Base-by-base conservation (phyloP, 2,797 vertebrate species). In the Cyprinella venusta region DNA sequence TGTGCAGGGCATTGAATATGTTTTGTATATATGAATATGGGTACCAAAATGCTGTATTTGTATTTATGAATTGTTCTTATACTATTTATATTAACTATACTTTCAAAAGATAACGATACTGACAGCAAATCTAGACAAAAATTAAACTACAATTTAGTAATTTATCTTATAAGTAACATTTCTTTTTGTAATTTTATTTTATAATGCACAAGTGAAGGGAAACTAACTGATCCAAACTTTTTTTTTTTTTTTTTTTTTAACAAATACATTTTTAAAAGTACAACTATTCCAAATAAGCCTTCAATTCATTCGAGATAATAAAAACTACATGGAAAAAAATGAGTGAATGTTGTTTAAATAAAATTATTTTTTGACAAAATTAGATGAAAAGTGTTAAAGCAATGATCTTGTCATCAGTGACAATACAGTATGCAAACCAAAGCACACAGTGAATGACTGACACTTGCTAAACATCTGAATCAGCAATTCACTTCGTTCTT, bases 51-150 rank as follows among this genome's bases (percentile, higher is more conserved):
- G 4, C 18, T 75, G 6, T 30, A 38, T 74, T 75, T 82, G 18
- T 82, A 68, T 82, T 69, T 76, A 68, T 82, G 50, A 45, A 42
- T 69, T 82, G 2, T 24, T 74, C 30, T 52, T 75, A 40, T 38
- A 18, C 54, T 81, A 36, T 16, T 24, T 50, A 61, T 50, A 63
- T 10, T 19, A 24, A 36, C 24, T 50, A 74, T 5, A n/a, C n/a
- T 65, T 63, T 30, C 36, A 30, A 24, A 26, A 42, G 38, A 6
- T 67, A 56, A 40, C 5, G 4, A 8, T 33, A 24, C 18, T 10
- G 15, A 72, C 59, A 24, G 56, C 4, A 40, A 42, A 81, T 75
- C 10, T 54, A 15, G 5, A 18, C 33, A 38, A 54, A 13, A 42
- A 12, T 42, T 12, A 42, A 42, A 42, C 64, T 65, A 38, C 52